Evolutionary conservation across 2,797 vertebrate genomes (phyloP), one percentile per base, ranked within the genome.

Genomic region (Anguilla anguilla): DNA sequence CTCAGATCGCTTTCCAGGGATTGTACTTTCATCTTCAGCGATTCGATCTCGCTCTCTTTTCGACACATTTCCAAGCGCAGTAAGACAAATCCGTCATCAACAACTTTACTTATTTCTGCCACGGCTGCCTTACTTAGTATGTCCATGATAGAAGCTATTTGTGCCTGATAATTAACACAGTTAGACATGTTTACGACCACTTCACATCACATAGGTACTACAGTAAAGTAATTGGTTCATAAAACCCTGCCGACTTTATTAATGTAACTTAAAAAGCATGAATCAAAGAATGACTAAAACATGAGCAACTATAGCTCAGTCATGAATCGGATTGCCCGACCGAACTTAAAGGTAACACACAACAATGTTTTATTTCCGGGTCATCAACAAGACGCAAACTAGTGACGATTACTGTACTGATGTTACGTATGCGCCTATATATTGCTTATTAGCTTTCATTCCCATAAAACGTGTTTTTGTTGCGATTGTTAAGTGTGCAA

Each of bases 131-230:
- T 94, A 17, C 94, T 93, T 46, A 96, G 89, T 90, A 94, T 90
- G 86, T 96, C 95, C 95, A 96, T 94, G 85, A 97, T 94, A 0
- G 95, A 94, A 86, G 92, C 91, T 64, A 97, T 88, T 88, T 94
- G 95, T 88, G 83, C 94, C 88, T 96, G 95, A 89, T 96, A 95
- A 89, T 94, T 92, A 74, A 89, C 93, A 83, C 91, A 90, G 88
- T 90, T 91, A 57, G 93, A 91, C 94, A 95, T 95, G 85, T 94
- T 86, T 86, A 86, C 39, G 87, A 85, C 53, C 61, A 88, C 53
- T 86, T 85, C 59, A 87, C 89, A 31, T 90, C 49, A 88, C 88
- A 17, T 69, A 43, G 31, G 61, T 86, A 61, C 17, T 81, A 72
- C n/a, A 39, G 13, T 25, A 31, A 19, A 61, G 10, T 64, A 85